Base-by-base conservation (phyloP, 1,140 invertebrate genomes). In the Solenopsis invicta region DNA sequence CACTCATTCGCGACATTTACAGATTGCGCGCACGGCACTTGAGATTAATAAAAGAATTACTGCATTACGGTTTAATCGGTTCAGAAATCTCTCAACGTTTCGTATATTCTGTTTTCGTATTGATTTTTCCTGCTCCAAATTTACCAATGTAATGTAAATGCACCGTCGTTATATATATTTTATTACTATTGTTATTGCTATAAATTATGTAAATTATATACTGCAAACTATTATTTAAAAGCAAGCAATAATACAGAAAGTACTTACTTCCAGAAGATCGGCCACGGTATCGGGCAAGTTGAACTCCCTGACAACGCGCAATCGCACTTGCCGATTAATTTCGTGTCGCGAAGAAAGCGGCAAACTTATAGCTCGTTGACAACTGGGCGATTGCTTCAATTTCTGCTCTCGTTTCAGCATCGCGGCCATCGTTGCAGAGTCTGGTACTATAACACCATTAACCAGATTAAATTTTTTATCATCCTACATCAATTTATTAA, bases 241-340 rank as follows among this genome's bases (percentile, higher is more conserved):
- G 56, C 13, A 77, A 62, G 1, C 41, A 62, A 9, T 74, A 64
- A 75, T 29, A 48, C 29, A 45, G 6, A 66, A 80, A 75, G 66
- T 87, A 95, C 93, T 94, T 80, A 96, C 96, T 92, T 98, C 97
- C 45, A 99, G 94, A 62, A 98, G 96, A 94, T 99, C 98, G 0
- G 98, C 98, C 13, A 99, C 98, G 10, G 97, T 96, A 94, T 99
- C 99, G 0, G 99, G 99, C 56, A 99, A 96, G 93, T 99, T 99
- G 94, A 99, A 99, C 94, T 99, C 99, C 52, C 99, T 96, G 0
- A 99, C 98, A 1, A 99, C 98, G 8, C 98, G 96, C 82, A 99
- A 94, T 64, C 98, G 97, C 48, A 99, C 97, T 96, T 98, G 97
- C 64, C 97, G 96, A 89, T 97, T 97, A 66, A 98, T 97, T 92